Base-by-base conservation (phyloP, 1,140 invertebrate species). In the Drosophila pachea region DNA sequence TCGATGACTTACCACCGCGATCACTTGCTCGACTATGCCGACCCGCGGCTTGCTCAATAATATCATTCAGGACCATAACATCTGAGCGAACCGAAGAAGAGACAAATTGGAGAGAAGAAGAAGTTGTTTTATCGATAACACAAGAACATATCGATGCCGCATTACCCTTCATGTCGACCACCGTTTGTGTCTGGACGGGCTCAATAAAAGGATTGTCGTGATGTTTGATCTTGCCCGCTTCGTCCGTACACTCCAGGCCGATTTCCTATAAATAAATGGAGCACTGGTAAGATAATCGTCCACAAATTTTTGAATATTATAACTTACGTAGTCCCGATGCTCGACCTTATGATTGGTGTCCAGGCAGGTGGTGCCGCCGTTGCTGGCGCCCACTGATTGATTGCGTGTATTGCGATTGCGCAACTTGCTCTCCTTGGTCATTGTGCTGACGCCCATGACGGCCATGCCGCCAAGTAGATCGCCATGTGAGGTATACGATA, bases 11-110 rank as follows among this genome's bases (percentile, higher is more conserved):
- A 97, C 96, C 96, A 94, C 95, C 95, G 61, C 86, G 91, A 73
- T 97, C 96, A 86, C 95, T 95, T 43, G 93, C 93, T 89, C 93
- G 92, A 90, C 96, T 97, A 78, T 94, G 94, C 83, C 95, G 92
- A 70, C 95, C 95, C 68, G 95, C 96, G 33, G 97, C 97, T 92
- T 98, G 97, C 90, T 98, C 97, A 74, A 99, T 97, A 72, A 99
- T 98, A 89, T 99, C 97, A 90, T 98, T 98, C 74, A 99, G 91
- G 66, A 98, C 97, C 96, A 98, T 97, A 52, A 99, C 97, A 93
- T 99, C 97, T 99, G 90, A 14, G 56, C 50, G 6, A 5, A 40
- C 9, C 64, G 9, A 49, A 2, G 22, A n/a, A 54, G 5, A 54
- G 5, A 67, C 4, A 14, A 29, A n/a, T n/a, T n/a, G 9, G 11